phyloP scores from a whole-genome alignment of 2,888 invertebrate genomes.

The Lomographa bimaculata region DNA sequence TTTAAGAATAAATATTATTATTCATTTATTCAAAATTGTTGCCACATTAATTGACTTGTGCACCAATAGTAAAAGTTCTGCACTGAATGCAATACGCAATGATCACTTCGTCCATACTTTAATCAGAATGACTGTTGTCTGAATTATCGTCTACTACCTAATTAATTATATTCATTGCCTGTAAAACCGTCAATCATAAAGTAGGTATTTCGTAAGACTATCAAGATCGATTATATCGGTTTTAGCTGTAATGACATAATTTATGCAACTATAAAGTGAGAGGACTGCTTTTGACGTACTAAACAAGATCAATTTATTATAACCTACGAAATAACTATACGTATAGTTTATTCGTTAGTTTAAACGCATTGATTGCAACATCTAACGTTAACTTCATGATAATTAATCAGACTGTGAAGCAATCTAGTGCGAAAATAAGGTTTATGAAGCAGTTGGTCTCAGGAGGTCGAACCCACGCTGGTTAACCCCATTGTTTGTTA shows the following conservation, averaged over 20 bases:
- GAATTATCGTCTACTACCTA: no score
- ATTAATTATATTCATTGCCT: no score
- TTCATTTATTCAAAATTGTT: no score
- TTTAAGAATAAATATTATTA: no score
- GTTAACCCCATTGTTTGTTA: constrained; percentile 33
- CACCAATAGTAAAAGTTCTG: no score
- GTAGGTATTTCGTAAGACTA: constrained; percentile 7
- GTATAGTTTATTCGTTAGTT: no score
- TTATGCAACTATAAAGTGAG: constrained; percentile 11
- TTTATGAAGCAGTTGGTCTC: constrained; percentile 55
- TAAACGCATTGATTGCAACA: no score
- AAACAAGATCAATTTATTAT: constrained; percentile 6
- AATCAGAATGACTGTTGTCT: no score
- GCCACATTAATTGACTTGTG: no score
- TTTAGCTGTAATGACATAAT: constrained; percentile 7
- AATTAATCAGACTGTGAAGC: constrained; percentile 15
- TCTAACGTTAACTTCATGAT: neutral
- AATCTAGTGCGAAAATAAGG: constrained; percentile 17
- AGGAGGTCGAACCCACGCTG: constrained; percentile 42
- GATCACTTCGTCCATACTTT: no score
- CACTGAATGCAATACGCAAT: no score
- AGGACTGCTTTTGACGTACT: neutral
- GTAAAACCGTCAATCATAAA: constrained; percentile 5
- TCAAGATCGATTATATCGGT: constrained; percentile 1
- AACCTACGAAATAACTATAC: no score